phyloP scores from a whole-genome alignment of 2,888 invertebrate genomes.

The Scaeva pyrastri region DNA sequence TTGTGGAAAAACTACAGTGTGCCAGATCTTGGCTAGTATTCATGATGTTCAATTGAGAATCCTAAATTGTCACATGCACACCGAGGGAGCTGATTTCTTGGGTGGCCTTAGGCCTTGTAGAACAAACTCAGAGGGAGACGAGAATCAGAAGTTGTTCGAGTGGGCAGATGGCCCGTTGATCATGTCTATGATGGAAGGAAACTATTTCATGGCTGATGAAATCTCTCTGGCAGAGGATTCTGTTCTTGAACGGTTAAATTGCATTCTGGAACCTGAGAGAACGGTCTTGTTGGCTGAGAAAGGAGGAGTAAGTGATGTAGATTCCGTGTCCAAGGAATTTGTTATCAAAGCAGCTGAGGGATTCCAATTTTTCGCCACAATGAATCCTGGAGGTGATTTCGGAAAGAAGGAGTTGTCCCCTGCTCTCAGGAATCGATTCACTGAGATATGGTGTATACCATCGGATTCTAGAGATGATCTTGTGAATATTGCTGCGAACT shows the following conservation, averaged over 20 bases:
- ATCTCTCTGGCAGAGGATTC: conserved; percentile 99
- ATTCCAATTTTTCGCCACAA: conserved; percentile 97
- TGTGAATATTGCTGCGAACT: conserved; percentile 91
- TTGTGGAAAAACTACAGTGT: conserved; percentile 98
- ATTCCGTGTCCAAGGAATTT: conserved; percentile 83
- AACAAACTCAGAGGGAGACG: conserved; percentile 62
- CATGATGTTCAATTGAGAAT: conserved; percentile 88
- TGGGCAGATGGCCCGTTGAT: conserved; percentile 99
- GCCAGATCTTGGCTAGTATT: conserved; percentile 92
- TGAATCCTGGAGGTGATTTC: conserved; percentile 99
- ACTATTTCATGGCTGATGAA: conserved; percentile 97
- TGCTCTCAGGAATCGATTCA: conserved; percentile 97
- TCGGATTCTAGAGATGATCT: conserved; percentile 90
- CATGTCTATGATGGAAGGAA: conserved; percentile 93
- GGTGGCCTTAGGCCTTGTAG: conserved; percentile 95
- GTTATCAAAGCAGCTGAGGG: conserved; percentile 88
- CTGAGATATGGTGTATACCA: conserved; percentile 98
- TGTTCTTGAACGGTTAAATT: conserved; percentile 98
- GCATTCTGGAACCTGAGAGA: conserved; percentile 96
- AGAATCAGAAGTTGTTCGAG: conserved; percentile 90
- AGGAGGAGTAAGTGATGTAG: conserved; percentile 86
- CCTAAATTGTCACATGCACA: conserved; percentile 99
- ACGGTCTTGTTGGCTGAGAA: conserved; percentile 96
- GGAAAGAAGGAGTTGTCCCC: conserved; percentile 99
- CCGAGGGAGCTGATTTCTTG: conserved; percentile 98